Conservation (phyloP, 2,888 invertebrate species). For the Philonicus albiceps region DNA sequence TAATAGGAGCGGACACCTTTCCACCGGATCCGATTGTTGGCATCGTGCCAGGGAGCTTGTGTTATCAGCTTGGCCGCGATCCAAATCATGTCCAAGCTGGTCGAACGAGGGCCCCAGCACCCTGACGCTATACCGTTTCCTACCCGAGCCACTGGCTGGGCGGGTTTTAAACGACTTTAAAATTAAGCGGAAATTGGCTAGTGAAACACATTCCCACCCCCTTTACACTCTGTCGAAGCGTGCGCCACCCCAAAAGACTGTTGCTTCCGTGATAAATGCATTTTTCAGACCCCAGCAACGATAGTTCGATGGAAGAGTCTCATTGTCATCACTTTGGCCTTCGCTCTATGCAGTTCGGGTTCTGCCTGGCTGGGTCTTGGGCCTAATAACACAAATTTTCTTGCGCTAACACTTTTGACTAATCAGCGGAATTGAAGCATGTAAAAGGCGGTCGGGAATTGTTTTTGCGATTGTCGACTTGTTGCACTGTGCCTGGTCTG, state of each 20-base stretch:
- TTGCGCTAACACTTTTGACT: neutral
- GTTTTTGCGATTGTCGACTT: neutral
- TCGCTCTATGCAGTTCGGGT: neutral
- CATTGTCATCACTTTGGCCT: neutral
- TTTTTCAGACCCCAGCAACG: neutral
- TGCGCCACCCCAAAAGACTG: neutral
- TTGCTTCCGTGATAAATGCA: conserved; percentile 21
- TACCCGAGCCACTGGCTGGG: neutral
- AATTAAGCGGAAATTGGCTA: neutral
- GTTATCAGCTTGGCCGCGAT: conserved; percentile 27
- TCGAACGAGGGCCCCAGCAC: neutral
- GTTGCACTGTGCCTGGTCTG: neutral
- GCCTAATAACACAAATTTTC: conserved; percentile 22
- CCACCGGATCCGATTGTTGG: neutral
- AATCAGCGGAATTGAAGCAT: conserved; percentile 2
- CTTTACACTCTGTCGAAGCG: neutral
- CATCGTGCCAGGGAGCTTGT: neutral
- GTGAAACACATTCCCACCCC: neutral
- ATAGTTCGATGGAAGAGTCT: neutral
- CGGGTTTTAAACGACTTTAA: conserved; percentile 11
- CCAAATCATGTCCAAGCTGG: conserved; percentile 2
- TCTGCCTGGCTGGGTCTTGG: neutral
- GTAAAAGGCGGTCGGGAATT: neutral
- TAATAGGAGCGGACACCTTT: conserved; percentile 25
- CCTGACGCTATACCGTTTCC: neutral